phyloP scores from a whole-genome alignment of 2,888 invertebrate species.

The Dolichomitus sp. region DNA sequence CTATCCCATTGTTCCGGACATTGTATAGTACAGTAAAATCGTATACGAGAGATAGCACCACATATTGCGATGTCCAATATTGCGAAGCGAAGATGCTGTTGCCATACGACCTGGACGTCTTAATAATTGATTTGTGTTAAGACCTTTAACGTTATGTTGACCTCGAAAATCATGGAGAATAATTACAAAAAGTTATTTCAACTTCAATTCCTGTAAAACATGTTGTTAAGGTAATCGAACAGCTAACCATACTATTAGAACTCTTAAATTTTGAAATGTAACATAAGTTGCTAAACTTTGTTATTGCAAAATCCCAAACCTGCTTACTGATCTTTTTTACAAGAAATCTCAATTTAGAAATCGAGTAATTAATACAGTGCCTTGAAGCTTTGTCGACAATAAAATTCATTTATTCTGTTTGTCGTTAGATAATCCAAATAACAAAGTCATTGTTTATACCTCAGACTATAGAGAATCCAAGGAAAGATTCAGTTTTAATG shows the following conservation, averaged over 20 bases:
- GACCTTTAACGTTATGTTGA: neutral
- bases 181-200: neutral
- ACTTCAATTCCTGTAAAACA: neutral
- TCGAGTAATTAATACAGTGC: too few relatives aligned
- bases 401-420: too few relatives aligned
- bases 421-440: too few relatives aligned
- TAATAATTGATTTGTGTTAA: conserved; percentile 2
- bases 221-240: too few relatives aligned
- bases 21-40: conserved; percentile 17
- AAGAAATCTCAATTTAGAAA: too few relatives aligned
- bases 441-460: too few relatives aligned
- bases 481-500: neutral
- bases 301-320: too few relatives aligned
- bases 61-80: conserved; percentile 24
- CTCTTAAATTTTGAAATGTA: too few relatives aligned
- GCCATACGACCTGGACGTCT: neutral
- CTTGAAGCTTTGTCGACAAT: too few relatives aligned
- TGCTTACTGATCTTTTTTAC: too few relatives aligned
- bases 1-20: conserved; percentile 71
- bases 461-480: neutral
- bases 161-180: neutral
- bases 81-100: neutral
- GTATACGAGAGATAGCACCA: conserved; percentile 9
- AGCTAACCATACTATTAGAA: too few relatives aligned
- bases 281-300: too few relatives aligned